Conservation (phyloP, 1,140 invertebrate species). For the Diachasma alloeum region DNA sequence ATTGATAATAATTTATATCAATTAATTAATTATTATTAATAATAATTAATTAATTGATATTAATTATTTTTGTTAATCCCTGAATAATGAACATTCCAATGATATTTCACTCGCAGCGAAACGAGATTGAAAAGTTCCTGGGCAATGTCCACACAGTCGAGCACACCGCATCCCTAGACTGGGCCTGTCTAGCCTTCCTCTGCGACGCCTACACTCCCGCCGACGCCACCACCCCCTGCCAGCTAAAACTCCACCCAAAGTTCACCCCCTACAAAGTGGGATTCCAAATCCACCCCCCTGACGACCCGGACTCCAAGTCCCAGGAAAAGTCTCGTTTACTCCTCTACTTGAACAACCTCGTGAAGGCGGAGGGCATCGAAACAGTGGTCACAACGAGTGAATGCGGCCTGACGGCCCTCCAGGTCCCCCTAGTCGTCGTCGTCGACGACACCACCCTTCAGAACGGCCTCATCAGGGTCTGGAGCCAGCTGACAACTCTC, state of each 20-base stretch:
- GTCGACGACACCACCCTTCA: conserved; percentile 72
- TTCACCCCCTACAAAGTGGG: conserved; percentile 78
- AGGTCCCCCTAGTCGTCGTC: conserved; percentile 75
- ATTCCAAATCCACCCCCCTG: conserved; percentile 55
- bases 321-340: conserved; percentile 50
- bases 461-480: conserved; percentile 76
- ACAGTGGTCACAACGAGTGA: conserved; percentile 47
- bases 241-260: conserved; percentile 73
- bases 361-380: conserved; percentile 53
- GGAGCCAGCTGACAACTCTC: conserved; percentile 77
- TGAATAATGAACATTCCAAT: conserved; percentile 37
- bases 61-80: no score
- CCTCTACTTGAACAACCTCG: conserved; percentile 57
- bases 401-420: conserved; percentile 53
- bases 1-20: no score
- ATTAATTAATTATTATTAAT: no score
- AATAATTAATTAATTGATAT: no score
- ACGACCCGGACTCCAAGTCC: conserved; percentile 37
- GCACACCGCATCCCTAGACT: conserved; percentile 68
- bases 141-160: conserved; percentile 57
- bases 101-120: conserved; percentile 59
- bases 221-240: conserved; percentile 37
- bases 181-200: conserved; percentile 69
- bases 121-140: conserved; percentile 51
- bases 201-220: conserved; percentile 69